A percentile compares a stretch with the other conserved stretches of the same genome.
These are phyloP conservation scores for Drosophila cardini DNA, from an alignment of 1,140 invertebrate genomes.

Conservation along the genomic window DNA sequence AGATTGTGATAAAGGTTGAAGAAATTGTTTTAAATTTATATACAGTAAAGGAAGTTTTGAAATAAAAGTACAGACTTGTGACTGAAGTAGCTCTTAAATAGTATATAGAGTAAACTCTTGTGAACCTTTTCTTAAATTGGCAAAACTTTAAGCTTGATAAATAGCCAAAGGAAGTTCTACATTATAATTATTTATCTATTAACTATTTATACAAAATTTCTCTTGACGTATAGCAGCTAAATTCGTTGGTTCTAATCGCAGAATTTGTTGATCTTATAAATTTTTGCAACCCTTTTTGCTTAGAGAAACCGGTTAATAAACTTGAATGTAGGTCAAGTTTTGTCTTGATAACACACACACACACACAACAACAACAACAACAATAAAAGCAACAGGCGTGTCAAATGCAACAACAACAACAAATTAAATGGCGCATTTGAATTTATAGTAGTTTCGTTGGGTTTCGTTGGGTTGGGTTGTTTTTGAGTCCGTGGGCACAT, in stretches of 20 bases:
- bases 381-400: conserved; percentile 54
- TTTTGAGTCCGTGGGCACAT: neutral
- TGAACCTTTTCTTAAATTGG: too few relatives aligned
- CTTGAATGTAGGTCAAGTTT: conserved; percentile 75
- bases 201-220: neutral
- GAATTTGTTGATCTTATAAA: conserved; percentile 31
- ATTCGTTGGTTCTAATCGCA: conserved; percentile 7
- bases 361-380: conserved; percentile 9
- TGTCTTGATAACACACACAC: conserved; percentile 65
- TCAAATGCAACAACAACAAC: conserved; percentile 48
- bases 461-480: conserved; percentile 22
- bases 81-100: too few relatives aligned
- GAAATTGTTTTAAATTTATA: too few relatives aligned
- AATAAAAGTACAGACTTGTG: too few relatives aligned
- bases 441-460: conserved; percentile 53
- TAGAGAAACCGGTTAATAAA: conserved; percentile 67
- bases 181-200: neutral
- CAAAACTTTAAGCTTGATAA: too few relatives aligned
- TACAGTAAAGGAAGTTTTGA: too few relatives aligned
- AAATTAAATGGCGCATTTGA: conserved; percentile 68
- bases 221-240: neutral
- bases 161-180: too few relatives aligned
- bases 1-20: too few relatives aligned
- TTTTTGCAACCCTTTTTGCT: conserved; percentile 44
- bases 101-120: too few relatives aligned